Base-by-base conservation (phyloP, 2,113 vertebrate genomes). In the Entosphenus tridentatus region DNA sequence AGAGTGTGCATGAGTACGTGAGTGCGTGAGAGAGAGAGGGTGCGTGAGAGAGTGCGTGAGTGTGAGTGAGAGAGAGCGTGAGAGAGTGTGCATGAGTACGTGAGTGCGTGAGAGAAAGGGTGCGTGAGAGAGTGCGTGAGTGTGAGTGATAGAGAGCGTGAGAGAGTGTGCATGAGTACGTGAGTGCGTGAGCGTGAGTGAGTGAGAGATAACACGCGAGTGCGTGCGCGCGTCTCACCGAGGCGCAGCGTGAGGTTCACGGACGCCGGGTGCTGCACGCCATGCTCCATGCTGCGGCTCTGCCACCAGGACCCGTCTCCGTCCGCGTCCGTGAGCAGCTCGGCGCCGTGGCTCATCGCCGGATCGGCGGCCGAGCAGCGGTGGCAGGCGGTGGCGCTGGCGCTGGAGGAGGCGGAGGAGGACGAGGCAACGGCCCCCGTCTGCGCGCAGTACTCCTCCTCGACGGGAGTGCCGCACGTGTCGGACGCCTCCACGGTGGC, bases 291-390 rank as follows among this genome's bases (percentile, higher is more conserved):
- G 76, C 86, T 96, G 80, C 88, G 89, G 78, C 92, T 96, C 76
- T 97, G 92, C 92, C 92, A 96, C 92, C 92, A 96, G 82, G 90
- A 96, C 77, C 84, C 84, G 74, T 90, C 89, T 76, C 85, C 91
- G 85, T 95, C 96, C 84, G 95, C 96, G 81, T 96, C 92, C 74
- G 90, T 96, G 78, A 97, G 85, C 81, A 85, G 88, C 71, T 76
- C 83, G 68, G 92, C 82, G 74, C 83, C 77, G 84, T 96, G 92
- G 74, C 83, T 82, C 79, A 85, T 83, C 78, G 80, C 78, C 21
- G 83, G 82, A 79, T 87, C 87, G 10, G 78, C 75, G 73, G 84
- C 82, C 81, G 91, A 80, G 84, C 91, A 95, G 79, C 90, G 85
- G 81, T 96, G 92, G 85, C 92, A 96, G 39, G 39, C 39, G 39